Base-by-base conservation (phyloP, 2,888 invertebrate species). In the Cecidostiba fungosa region DNA sequence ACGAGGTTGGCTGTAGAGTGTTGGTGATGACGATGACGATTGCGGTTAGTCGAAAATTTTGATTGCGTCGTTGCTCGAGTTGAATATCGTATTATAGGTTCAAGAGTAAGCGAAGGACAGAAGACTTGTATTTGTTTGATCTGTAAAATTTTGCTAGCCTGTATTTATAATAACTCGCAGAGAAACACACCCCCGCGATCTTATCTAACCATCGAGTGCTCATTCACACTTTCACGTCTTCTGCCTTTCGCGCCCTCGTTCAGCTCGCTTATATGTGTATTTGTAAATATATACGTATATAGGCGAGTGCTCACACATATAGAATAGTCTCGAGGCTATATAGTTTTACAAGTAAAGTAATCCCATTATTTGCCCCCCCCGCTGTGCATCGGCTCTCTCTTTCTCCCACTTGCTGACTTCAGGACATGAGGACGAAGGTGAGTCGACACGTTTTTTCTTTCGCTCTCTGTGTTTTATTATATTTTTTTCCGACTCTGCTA, bases 401-500 rank as follows among this genome's bases (percentile, higher is more conserved):
- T 86, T 6, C 23, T n/a, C 8, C 54, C n/a, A n/a, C n/a, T 59
- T 59, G 54, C 54, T n/a, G 54, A n/a, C 54, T n/a, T n/a, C 91
- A 94, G 94, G 94, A 94, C 92, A 92, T 94, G 88, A 93, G 94
- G 90, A 94, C 94, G 88, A 94, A 94, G 94, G 94, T 94, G 91
- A 93, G 93, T 92, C 88, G 88, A 88, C 88, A 73, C 23, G n/a
- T n/a, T n/a, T n/a, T n/a, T 77, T 23, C 23, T 36, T 19, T 47
- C 5, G 29, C 19, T 74, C 23, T 70, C 23, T 70, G 19, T 26
- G 29, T 70, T 66, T 72, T 16, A 54, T 78, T 6, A 16, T 29
- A 66, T 16, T 29, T 59, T 10, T 26, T 54, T 54, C n/a, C 43
- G 43, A 10, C 43, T 43, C 43, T n/a, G n/a, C 12, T 10, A 43